phyloP scores from a whole-genome alignment of 2,888 invertebrate species.

The Phanerotoma sp. region DNA sequence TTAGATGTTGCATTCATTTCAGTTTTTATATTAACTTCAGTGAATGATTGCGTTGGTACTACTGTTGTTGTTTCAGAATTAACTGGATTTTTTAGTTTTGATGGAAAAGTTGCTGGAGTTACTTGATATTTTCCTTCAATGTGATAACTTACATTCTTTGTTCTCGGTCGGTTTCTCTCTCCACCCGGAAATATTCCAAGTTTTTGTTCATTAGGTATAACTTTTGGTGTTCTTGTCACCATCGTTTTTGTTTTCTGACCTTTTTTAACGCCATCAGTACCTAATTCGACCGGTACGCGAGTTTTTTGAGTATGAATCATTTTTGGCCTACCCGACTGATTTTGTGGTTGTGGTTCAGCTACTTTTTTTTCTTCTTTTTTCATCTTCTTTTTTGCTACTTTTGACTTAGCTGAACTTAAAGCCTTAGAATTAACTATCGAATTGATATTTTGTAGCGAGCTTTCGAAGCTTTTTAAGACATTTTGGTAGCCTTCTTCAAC shows the following conservation, averaged over 20 bases:
- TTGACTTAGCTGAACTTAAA: slow-evolving; percentile 46
- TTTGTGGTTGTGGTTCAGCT: slow-evolving; percentile 48
- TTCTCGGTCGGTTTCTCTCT: slow-evolving; percentile 61
- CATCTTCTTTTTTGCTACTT: slow-evolving; percentile 48
- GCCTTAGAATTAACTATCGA: slow-evolving; percentile 58
- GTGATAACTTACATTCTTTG: slow-evolving; percentile 68
- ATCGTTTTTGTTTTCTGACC: slow-evolving; percentile 64
- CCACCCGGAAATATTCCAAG: slow-evolving; percentile 54
- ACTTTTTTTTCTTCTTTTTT: slow-evolving; percentile 52
- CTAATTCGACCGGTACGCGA: slow-evolving; percentile 59
- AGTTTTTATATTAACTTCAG: slow-evolving; percentile 30
- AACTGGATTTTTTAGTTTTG: slow-evolving; percentile 46
- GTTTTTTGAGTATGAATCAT: slow-evolving; percentile 78
- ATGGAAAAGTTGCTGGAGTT: slow-evolving; percentile 61
- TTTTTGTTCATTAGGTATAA: slow-evolving; percentile 52
- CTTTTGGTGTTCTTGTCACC: slow-evolving; percentile 61
- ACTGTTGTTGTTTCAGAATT: slow-evolving; percentile 8
- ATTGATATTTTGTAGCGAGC: slow-evolving; percentile 55
- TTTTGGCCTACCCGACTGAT: slow-evolving; percentile 64
- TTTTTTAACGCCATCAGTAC: slow-evolving; percentile 60
- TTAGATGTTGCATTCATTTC: slow-evolving; percentile 33
- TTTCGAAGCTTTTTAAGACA: slow-evolving; percentile 53
- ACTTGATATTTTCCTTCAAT: slow-evolving; percentile 61
- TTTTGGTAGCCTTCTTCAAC: slow-evolving; percentile 54
- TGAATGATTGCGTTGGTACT: background rate